Conservation (phyloP, 2,888 invertebrate species). For the Nudaria mundana region DNA sequence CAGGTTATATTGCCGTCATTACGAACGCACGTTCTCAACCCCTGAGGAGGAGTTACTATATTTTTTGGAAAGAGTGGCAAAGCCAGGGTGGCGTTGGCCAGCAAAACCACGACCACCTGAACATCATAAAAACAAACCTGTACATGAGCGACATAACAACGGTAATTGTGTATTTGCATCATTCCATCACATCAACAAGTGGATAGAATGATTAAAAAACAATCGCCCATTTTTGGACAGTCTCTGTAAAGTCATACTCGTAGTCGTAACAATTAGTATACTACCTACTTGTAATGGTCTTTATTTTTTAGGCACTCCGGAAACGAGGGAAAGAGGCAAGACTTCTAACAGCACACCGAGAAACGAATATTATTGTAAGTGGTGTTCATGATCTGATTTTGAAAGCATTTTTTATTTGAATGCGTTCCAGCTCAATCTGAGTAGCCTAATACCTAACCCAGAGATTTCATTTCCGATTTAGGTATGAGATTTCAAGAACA, state of each 20-base stretch:
- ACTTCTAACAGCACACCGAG: constrained; percentile 63
- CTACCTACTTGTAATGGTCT: too few species aligned
- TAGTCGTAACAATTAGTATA: too few species aligned
- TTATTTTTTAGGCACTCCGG: constrained; percentile 54
- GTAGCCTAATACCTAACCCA: too few species aligned
- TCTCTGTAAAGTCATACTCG: too few species aligned
- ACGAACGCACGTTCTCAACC: constrained; percentile 84
- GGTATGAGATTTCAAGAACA: too few species aligned
- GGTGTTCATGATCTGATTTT: too few species aligned
- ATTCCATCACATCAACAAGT: too few species aligned
- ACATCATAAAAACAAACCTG: constrained; percentile 82
- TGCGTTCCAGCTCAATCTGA: neutral
- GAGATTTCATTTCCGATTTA: too few species aligned
- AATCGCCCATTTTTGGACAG: too few species aligned
- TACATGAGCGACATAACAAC: constrained; percentile 66
- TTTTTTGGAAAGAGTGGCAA: constrained; percentile 89
- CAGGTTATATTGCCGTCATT: constrained; percentile 89
- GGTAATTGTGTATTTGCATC: constrained; percentile 34
- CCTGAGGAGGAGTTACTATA: constrained; percentile 89
- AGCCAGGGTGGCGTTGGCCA: constrained; percentile 93
- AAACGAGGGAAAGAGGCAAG: constrained; percentile 63
- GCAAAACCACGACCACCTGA: constrained; percentile 85
- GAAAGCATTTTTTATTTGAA: neutral
- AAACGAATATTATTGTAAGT: constrained; percentile 80
- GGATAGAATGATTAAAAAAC: too few species aligned